Conservation (phyloP, 2,888 invertebrate species). For the Tubulanus polymorphus region DNA sequence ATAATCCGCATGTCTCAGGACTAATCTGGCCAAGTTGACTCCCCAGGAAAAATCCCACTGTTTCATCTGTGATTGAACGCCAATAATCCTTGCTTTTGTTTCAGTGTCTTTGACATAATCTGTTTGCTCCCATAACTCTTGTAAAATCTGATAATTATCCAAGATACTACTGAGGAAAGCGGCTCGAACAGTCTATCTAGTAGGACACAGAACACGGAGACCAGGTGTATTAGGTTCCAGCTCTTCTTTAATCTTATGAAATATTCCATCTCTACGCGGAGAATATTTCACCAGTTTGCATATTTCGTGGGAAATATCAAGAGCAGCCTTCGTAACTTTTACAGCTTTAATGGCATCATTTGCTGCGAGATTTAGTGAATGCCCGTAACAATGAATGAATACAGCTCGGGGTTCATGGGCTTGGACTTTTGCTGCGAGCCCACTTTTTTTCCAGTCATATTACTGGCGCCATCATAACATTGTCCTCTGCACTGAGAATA, state of each 20-base stretch:
- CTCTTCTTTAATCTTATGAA: slow-evolving; percentile 17
- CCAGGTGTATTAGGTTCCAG: slow-evolving; percentile 16
- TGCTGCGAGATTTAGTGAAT: slow-evolving; percentile 1
- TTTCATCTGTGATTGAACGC: no score
- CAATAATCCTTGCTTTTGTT: no score
- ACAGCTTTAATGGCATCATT: not conserved
- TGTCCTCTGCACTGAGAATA: slow-evolving; percentile 6
- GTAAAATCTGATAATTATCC: no score
- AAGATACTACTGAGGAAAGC: no score
- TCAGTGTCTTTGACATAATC: no score
- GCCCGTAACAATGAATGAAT: slow-evolving; percentile 8
- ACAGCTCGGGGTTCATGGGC: slow-evolving; percentile 7
- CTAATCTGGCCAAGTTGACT: no score
- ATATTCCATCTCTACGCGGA: slow-evolving; percentile 16
- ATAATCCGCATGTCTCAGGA: no score
- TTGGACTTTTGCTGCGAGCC: slow-evolving; percentile 4
- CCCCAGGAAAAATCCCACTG: no score
- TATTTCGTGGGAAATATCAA: slow-evolving; percentile 20
- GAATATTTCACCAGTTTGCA: slow-evolving; percentile 21
- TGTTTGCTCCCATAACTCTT: no score
- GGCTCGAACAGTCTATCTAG: slow-evolving; percentile 22
- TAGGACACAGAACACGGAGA: slow-evolving; percentile 18
- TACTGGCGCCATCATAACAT: slow-evolving; percentile 12
- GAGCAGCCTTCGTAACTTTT: not conserved
- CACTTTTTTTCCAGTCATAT: slow-evolving; percentile 9